A percentile compares a stretch with the other conserved stretches of the same genome.
phyloP scores from a whole-genome alignment of 2,113 vertebrate genomes.

The Ceuthmochares aereus region DNA sequence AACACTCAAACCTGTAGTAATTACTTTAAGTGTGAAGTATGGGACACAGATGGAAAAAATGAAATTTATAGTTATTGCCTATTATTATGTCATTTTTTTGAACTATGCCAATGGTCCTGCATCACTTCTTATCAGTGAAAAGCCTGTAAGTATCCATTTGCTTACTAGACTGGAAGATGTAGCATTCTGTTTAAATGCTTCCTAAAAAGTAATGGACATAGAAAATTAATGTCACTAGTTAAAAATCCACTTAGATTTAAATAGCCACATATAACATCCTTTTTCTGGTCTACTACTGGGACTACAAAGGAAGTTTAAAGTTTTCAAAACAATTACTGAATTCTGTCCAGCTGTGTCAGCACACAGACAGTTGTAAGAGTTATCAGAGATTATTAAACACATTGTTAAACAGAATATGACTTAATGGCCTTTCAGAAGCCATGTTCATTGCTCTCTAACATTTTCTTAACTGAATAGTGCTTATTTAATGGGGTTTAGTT shows the following conservation, averaged over 20 bases:
- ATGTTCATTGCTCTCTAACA: background rate
- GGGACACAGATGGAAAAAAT: background rate
- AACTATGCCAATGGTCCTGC: background rate
- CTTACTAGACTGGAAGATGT: background rate
- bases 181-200: background rate
- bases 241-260: background rate
- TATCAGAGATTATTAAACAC: background rate
- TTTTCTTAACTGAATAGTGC: background rate
- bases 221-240: background rate
- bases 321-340: fast-evolving
- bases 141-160: background rate
- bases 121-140: background rate
- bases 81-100: background rate
- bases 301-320: background rate
- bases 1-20: fast-evolving
- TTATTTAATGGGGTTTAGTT: background rate
- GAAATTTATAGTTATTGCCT: background rate
- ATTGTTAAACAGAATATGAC: background rate
- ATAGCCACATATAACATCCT: background rate
- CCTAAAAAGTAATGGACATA: background rate
- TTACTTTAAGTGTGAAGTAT: background rate
- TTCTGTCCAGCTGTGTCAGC: background rate
- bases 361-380: background rate
- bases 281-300: background rate
- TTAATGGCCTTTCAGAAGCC: background rate